phyloP scores from a whole-genome alignment of 2,888 invertebrate genomes.

The Cryptus armator region DNA sequence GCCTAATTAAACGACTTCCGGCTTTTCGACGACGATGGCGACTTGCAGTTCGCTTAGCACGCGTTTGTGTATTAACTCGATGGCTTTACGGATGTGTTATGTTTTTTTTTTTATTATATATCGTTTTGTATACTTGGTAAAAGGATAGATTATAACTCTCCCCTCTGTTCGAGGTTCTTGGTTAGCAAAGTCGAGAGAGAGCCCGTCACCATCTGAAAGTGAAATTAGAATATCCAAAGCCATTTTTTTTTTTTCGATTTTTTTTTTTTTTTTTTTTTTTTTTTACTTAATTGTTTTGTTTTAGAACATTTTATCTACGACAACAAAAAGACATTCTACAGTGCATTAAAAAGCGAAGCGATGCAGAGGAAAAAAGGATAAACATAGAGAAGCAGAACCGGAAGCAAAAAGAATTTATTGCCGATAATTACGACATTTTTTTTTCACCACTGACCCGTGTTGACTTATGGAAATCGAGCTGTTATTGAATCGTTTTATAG shows the following conservation, averaged over 20 bases:
- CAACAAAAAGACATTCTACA: not conserved
- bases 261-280: slow-evolving; percentile 47
- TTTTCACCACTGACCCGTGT: too few species aligned
- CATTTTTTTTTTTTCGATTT: slow-evolving; percentile 72
- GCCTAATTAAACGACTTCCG: slow-evolving; percentile 71
- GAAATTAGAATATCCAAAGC: slow-evolving; percentile 79
- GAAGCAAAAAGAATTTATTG: too few species aligned
- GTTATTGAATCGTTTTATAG: too few species aligned
- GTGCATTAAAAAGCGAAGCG: not conserved
- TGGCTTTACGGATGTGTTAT: not conserved
- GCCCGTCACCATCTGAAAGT: slow-evolving; percentile 84
- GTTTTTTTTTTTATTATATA: slow-evolving; percentile 26
- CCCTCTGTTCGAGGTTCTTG: slow-evolving; percentile 66
- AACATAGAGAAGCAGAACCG: not conserved
- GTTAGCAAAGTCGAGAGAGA: slow-evolving; percentile 75
- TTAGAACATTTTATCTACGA: slow-evolving; percentile 18
- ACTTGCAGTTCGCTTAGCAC: slow-evolving; percentile 21
- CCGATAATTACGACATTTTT: too few species aligned
- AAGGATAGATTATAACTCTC: slow-evolving; percentile 37
- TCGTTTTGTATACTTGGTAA: slow-evolving; percentile 29
- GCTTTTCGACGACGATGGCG: slow-evolving; percentile 45
- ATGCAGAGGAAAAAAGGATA: not conserved
- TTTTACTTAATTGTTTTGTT: slow-evolving; percentile 4
- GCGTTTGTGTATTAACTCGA: not conserved
- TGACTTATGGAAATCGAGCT: too few species aligned